Conservation (phyloP, 2,797 vertebrate species). For the Gallinago solitaria region DNA sequence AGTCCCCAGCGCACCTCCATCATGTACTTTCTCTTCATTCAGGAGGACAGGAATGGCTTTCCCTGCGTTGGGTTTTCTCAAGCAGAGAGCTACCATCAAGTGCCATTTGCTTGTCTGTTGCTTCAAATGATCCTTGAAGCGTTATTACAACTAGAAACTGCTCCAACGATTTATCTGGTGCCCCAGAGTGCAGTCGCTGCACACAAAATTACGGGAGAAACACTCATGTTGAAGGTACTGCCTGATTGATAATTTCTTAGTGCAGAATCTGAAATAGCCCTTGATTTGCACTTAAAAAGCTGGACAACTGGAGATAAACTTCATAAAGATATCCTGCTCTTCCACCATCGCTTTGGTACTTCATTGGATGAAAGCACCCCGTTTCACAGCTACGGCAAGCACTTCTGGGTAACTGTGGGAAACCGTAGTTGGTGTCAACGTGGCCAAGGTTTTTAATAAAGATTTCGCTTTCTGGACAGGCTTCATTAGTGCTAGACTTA, state of each 20-base stretch:
- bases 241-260: background rate
- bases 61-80: background rate
- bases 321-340: background rate
- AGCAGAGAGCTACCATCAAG: background rate
- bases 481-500: background rate
- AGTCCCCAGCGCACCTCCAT: background rate
- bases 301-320: background rate
- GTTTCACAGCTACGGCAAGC: accelerated
- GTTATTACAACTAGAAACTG: background rate
- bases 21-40: background rate
- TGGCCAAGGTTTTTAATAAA: background rate
- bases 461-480: background rate
- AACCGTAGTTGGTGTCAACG: accelerated
- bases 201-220: background rate
- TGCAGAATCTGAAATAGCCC: background rate
- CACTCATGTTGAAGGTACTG: background rate
- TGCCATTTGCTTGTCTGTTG: background rate
- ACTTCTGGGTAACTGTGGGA: background rate
- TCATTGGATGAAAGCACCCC: background rate
- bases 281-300: background rate
- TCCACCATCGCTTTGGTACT: background rate
- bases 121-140: background rate
- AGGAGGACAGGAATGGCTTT: background rate
- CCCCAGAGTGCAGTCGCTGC: background rate
- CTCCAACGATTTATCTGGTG: background rate